Percentiles rank a stretch among this genome's conserved stretches.
Conservation (phyloP, 2,113 vertebrate species). For the Pseudorectes ferrugineus region DNA sequence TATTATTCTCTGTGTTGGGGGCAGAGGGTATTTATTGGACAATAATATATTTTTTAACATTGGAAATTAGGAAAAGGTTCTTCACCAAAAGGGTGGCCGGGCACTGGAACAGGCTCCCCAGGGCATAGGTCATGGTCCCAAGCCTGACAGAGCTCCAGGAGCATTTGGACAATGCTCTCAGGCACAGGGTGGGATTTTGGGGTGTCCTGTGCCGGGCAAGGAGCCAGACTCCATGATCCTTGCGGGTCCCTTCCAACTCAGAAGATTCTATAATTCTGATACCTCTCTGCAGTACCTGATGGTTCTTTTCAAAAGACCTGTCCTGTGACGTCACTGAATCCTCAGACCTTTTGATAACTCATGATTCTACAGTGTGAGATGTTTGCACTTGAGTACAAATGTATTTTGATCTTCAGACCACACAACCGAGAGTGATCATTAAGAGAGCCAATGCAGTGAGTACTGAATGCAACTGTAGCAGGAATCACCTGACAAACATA, state of each 20-base stretch:
- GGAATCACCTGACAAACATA: neutral
- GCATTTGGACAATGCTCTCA: neutral
- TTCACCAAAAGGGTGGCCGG: neutral
- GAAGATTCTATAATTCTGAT: neutral
- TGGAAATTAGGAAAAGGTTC: neutral
- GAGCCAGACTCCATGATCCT: neutral
- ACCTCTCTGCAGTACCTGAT: neutral
- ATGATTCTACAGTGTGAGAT: neutral
- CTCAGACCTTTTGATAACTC: neutral
- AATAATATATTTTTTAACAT: neutral
- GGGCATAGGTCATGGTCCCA: neutral
- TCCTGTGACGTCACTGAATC: neutral
- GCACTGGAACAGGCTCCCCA: neutral
- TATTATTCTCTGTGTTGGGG: neutral
- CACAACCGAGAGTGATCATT: neutral
- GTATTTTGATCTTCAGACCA: neutral
- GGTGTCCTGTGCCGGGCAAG: neutral
- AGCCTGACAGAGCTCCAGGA: neutral
- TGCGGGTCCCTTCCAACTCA: neutral
- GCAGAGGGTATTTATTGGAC: neutral
- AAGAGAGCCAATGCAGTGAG: neutral
- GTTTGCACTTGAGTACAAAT: neutral
- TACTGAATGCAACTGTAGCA: neutral
- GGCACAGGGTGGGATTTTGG: neutral
- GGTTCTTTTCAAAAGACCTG: neutral